Conservation (phyloP, 2,888 invertebrate species). For the Drosophila meridiana region DNA sequence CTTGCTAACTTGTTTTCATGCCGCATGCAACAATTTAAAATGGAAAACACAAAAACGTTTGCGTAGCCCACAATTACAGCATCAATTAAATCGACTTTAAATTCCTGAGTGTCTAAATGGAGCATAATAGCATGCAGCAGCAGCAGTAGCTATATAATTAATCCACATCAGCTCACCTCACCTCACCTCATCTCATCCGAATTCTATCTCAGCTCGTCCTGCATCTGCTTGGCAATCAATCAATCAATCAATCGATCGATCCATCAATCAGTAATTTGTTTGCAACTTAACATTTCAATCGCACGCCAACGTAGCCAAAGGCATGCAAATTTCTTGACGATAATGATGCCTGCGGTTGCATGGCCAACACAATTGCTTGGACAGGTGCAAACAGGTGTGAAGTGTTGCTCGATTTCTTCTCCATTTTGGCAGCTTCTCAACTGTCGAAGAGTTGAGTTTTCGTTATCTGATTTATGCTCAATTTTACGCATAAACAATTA, state of each 20-base stretch:
- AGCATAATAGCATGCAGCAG: constrained; percentile 37
- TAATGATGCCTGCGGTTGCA: constrained; percentile 48
- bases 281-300: constrained; percentile 63
- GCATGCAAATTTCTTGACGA: constrained; percentile 46
- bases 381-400: constrained; percentile 35
- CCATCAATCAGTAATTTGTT: constrained; percentile 52
- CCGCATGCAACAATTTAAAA: not conserved
- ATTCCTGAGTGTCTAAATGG: constrained; percentile 59
- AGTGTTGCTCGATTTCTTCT: not conserved
- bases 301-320: constrained; percentile 25
- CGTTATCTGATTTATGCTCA: not conserved
- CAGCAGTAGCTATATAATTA: constrained; percentile 39
- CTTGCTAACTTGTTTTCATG: constrained; percentile 26
- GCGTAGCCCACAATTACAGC: constrained; percentile 37
- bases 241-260: constrained; percentile 51
- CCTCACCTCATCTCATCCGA: not conserved
- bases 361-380: constrained; percentile 21
- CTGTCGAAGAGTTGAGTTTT: not conserved
- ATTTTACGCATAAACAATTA: constrained; percentile 31
- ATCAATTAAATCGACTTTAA: constrained; percentile 52
- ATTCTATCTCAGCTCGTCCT: not conserved
- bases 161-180: constrained; percentile 5
- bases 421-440: not conserved
- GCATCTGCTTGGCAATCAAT: constrained; percentile 18
- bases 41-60: constrained; percentile 16